A percentile compares a stretch with the other conserved stretches of the same genome.
Conservation (phyloP, 2,888 invertebrate species). For the Thymelicus sylvestris region DNA sequence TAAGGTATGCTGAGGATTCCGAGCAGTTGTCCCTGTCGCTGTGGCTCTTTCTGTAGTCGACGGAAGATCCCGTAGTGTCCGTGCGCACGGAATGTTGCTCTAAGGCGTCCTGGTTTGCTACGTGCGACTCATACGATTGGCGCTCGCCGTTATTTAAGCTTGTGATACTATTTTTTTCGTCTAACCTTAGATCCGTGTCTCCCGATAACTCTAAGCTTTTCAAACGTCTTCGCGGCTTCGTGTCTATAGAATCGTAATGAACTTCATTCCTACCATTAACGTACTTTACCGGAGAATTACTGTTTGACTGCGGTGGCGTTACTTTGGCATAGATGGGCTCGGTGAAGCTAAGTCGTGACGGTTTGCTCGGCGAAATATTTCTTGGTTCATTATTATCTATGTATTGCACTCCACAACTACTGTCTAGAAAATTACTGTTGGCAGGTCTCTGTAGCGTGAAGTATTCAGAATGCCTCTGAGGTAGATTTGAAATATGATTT, state of each 20-base stretch:
- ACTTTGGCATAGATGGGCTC: constrained; percentile 81
- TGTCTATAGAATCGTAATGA: constrained; percentile 81
- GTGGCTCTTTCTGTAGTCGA: constrained; percentile 77
- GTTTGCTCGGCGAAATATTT: constrained; percentile 55
- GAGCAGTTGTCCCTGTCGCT: constrained; percentile 82
- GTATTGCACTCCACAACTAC: constrained; percentile 72
- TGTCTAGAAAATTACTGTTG: constrained; percentile 74
- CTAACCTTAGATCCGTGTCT: constrained; percentile 61
- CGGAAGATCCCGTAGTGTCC: constrained; percentile 72
- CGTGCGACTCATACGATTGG: constrained; percentile 68
- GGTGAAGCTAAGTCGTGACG: constrained; percentile 71
- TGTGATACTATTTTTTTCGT: constrained; percentile 67
- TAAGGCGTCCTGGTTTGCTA: constrained; percentile 68
- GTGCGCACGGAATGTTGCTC: constrained; percentile 79
- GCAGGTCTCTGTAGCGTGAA: constrained; percentile 77
- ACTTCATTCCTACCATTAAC: constrained; percentile 65
- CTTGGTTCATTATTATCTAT: constrained; percentile 58
- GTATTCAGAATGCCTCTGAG: constrained; percentile 81
- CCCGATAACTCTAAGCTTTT: constrained; percentile 72
- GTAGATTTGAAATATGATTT: constrained; percentile 70
- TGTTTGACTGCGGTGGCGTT: constrained; percentile 69
- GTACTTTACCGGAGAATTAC: constrained; percentile 70
- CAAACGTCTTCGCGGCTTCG: constrained; percentile 76
- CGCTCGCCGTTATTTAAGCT: constrained; percentile 74
- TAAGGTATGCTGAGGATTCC: constrained; percentile 79